Evolutionary conservation across 2,797 vertebrate genomes (phyloP).

Genomic region (Harpagifer antarcticus): DNA sequence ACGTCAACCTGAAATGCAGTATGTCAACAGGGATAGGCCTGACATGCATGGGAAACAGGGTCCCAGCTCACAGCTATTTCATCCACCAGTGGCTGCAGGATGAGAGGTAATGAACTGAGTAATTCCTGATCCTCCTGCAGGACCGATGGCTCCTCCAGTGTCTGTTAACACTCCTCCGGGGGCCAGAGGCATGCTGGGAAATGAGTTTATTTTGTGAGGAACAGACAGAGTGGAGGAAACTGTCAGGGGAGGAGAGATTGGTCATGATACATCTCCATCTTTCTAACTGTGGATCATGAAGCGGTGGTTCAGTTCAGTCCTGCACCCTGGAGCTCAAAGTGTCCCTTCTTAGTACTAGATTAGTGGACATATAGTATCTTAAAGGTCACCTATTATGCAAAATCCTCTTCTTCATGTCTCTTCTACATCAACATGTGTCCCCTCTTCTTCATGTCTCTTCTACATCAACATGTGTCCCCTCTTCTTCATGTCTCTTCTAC

Average conservation of each 20-base stretch:
- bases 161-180: slow-evolving; percentile 35
- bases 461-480: too few relatives aligned
- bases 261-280: neutral
- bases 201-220: slow-evolving; percentile 46
- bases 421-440: too few relatives aligned
- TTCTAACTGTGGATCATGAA: slow-evolving; percentile 8
- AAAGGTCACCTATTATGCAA: too few relatives aligned
- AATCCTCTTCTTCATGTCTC: too few relatives aligned
- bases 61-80: slow-evolving; percentile 77
- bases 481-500: too few relatives aligned
- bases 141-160: slow-evolving; percentile 50
- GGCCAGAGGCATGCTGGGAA: slow-evolving; percentile 24
- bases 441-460: too few relatives aligned
- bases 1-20: too few relatives aligned
- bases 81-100: slow-evolving; percentile 75
- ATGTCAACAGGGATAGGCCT: too few relatives aligned
- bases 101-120: slow-evolving; percentile 80
- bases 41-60: slow-evolving; percentile 68
- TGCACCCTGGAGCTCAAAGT: slow-evolving; percentile 6
- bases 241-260: slow-evolving; percentile 15
- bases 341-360: neutral
- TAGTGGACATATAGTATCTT: too few relatives aligned
- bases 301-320: neutral
- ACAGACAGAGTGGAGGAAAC: slow-evolving; percentile 8
- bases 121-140: slow-evolving; percentile 72